Evolutionary conservation across 2,888 invertebrate genomes (phyloP).

Genomic region (Antitype chi): DNA sequence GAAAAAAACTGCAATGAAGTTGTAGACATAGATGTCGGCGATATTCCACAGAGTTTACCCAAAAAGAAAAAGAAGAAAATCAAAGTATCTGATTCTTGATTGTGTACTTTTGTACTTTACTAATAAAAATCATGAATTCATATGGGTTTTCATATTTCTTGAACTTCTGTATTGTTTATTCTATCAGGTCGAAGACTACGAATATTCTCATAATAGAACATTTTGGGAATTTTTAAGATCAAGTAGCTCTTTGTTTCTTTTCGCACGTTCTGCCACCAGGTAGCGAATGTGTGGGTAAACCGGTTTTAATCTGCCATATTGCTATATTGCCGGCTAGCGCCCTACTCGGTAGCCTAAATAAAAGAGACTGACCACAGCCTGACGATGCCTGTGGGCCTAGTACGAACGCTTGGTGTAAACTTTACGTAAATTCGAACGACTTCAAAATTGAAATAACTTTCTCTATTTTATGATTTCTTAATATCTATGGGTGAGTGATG

Average conservation of each 20-base stretch:
- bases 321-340: neutral
- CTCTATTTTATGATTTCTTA: no score
- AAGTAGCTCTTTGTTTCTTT: no score
- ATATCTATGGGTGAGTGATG: no score
- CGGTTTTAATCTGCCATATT: neutral
- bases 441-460: neutral
- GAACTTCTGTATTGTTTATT: neutral
- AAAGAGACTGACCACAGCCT: no score
- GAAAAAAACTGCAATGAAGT: constrained; percentile 35
- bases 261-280: no score
- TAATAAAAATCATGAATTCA: constrained; percentile 23
- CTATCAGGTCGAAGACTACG: neutral
- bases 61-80: constrained; percentile 64
- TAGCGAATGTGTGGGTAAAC: neutral
- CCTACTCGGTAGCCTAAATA: neutral
- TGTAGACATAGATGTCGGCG: neutral
- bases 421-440: no score
- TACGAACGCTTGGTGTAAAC: neutral
- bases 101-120: constrained; percentile 11
- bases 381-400: neutral
- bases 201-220: no score
- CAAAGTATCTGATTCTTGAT: constrained; percentile 40
- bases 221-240: neutral
- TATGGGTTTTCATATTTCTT: neutral
- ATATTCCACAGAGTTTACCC: constrained; percentile 18